Conservation (phyloP, 2,888 invertebrate genomes). For the Leucania comma region DNA sequence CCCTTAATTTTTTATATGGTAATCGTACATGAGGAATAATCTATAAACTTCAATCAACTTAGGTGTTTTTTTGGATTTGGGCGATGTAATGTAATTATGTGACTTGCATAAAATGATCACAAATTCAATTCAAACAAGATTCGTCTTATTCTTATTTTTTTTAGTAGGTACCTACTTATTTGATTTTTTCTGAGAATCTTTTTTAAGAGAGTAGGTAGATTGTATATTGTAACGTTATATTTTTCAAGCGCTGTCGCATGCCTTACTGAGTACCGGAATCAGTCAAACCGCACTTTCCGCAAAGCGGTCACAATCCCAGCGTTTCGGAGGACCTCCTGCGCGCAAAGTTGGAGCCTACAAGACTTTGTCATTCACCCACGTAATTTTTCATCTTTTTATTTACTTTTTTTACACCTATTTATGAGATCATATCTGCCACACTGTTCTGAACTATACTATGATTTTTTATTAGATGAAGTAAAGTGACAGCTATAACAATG, state of each 20-base stretch:
- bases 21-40: too few relatives aligned
- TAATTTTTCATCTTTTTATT: slow-evolving; percentile 31
- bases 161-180: background rate
- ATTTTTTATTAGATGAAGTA: too few relatives aligned
- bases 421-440: background rate
- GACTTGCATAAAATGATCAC: too few relatives aligned
- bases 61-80: too few relatives aligned
- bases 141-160: background rate
- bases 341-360: slow-evolving; percentile 42
- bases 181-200: background rate
- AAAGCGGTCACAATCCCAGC: background rate
- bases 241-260: slow-evolving; percentile 3
- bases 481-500: too few relatives aligned
- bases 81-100: too few relatives aligned
- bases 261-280: background rate
- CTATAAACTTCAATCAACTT: too few relatives aligned
- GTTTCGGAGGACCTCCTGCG: background rate
- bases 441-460: background rate
- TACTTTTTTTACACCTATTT: background rate
- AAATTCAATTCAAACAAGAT: background rate
- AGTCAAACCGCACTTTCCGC: background rate
- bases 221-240: slow-evolving; percentile 15
- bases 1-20: too few relatives aligned
- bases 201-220: background rate
- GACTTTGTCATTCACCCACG: slow-evolving; percentile 50